phyloP scores from a whole-genome alignment of 2,113 vertebrate species.

The Pagrus major region DNA sequence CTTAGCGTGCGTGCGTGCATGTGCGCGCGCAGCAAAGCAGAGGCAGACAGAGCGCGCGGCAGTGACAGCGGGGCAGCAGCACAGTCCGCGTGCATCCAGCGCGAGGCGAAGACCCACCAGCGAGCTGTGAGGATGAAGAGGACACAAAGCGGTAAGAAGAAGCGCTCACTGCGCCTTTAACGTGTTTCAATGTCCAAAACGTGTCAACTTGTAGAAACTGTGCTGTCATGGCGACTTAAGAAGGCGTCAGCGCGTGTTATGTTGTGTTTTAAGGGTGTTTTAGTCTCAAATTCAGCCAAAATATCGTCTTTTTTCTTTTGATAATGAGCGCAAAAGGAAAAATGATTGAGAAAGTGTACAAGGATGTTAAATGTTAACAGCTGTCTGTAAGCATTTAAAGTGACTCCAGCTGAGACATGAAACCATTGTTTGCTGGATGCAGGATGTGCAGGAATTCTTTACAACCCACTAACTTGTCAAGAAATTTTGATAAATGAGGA shows the following conservation, averaged over 20 bases:
- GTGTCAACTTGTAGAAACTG: not conserved
- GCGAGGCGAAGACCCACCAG: conserved; percentile 38
- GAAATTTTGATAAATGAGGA: conserved; percentile 34
- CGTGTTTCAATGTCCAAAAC: not conserved
- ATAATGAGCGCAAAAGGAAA: not conserved
- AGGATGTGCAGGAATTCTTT: conserved; percentile 23
- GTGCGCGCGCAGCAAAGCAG: conserved; percentile 33
- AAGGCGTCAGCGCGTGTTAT: too few species aligned
- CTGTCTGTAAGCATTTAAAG: not conserved
- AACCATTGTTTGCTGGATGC: conserved; percentile 22
- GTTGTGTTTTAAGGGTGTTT: not conserved
- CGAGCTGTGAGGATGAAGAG: conserved; percentile 24
- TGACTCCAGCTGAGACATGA: conserved; percentile 26
- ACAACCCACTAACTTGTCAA: conserved; percentile 21
- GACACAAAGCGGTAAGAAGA: conserved; percentile 52
- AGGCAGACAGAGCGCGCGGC: conserved; percentile 35
- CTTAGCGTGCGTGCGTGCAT: not conserved
- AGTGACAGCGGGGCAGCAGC: conserved; percentile 53
- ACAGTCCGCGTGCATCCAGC: conserved; percentile 62
- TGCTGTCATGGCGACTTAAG: not conserved
- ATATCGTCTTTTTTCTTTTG: not conserved
- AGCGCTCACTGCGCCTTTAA: not conserved
- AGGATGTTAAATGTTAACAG: conserved; percentile 20
- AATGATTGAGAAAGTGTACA: not conserved
- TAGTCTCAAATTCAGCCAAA: not conserved